phyloP scores from a whole-genome alignment of 2,888 invertebrate species.

The Ecliptopera silaceata region DNA sequence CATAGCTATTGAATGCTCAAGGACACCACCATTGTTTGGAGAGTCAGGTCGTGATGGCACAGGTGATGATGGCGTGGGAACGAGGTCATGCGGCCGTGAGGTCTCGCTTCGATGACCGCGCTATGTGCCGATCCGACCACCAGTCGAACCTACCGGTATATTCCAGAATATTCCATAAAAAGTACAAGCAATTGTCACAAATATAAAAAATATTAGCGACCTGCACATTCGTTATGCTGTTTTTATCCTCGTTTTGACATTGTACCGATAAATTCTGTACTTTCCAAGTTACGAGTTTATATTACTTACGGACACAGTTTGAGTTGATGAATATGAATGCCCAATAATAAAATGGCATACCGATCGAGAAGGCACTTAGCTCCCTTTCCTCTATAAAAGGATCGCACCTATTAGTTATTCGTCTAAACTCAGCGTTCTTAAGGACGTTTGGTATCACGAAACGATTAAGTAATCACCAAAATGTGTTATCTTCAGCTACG shows the following conservation, averaged over 20 bases:
- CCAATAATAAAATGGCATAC: too few species aligned
- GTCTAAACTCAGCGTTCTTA: conserved; percentile 31
- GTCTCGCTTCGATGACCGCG: conserved; percentile 67
- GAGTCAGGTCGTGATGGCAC: conserved; percentile 52
- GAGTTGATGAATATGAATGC: too few species aligned
- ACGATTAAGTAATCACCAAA: conserved; percentile 47
- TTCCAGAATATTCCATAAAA: conserved; percentile 7
- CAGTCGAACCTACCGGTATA: conserved; percentile 14
- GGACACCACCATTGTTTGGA: conserved; percentile 49
- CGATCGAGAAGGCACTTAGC: too few species aligned
- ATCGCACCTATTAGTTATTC: neutral
- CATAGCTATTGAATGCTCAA: conserved; percentile 38
- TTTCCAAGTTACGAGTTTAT: too few species aligned
- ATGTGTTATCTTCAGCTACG: conserved; percentile 42
- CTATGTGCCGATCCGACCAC: conserved; percentile 35
- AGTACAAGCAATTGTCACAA: too few species aligned
- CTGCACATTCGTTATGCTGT: too few species aligned
- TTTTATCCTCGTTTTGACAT: too few species aligned
- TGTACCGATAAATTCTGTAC: too few species aligned
- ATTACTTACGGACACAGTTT: too few species aligned
- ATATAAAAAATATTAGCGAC: too few species aligned
- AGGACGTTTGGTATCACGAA: conserved; percentile 40
- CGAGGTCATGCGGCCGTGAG: conserved; percentile 74
- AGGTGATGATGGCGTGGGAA: conserved; percentile 69
- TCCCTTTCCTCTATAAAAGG: neutral